phyloP scores from a whole-genome alignment of 35 echinoderm and acorn worm species.

The Apostichopus californicus region DNA sequence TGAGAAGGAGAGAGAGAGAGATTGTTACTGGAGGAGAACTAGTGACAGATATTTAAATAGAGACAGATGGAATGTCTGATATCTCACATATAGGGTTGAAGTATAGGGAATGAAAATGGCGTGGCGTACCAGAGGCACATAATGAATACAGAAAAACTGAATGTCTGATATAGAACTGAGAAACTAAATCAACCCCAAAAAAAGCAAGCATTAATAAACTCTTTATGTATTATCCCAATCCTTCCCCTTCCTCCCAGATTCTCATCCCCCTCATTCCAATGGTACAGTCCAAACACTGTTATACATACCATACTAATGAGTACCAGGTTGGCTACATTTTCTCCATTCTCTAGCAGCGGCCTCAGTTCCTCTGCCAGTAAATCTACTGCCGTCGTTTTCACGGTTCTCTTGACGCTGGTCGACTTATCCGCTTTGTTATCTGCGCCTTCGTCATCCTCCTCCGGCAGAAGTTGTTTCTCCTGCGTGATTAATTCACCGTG shows the following conservation, averaged over 20 bases:
- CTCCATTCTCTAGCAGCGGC: constrained; percentile 75
- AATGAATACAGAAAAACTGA: no score
- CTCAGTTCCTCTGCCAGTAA: constrained; percentile 82
- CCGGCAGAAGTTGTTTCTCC: constrained; percentile 38
- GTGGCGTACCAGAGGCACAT: no score
- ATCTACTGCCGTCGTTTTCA: constrained; percentile 78
- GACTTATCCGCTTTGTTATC: constrained; percentile 39
- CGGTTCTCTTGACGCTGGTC: constrained; percentile 35
- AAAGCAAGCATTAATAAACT: no score
- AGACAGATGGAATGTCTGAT: no score
- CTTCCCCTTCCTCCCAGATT: background rate
- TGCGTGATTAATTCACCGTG: background rate
- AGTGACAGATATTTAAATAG: no score
- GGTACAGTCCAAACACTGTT: background rate
- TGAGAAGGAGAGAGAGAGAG: no score
- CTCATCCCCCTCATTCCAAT: background rate
- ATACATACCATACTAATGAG: constrained; percentile 93
- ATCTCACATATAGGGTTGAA: no score
- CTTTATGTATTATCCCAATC: background rate
- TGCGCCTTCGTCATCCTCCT: constrained; percentile 60
- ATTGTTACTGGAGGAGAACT: no score
- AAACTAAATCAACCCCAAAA: no score
- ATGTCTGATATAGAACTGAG: no score
- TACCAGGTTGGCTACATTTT: constrained; percentile 95
- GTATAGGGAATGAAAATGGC: no score